Evolutionary conservation across 2,797 vertebrate species (phyloP).

Genomic region (Aeoliscus strigatus): DNA sequence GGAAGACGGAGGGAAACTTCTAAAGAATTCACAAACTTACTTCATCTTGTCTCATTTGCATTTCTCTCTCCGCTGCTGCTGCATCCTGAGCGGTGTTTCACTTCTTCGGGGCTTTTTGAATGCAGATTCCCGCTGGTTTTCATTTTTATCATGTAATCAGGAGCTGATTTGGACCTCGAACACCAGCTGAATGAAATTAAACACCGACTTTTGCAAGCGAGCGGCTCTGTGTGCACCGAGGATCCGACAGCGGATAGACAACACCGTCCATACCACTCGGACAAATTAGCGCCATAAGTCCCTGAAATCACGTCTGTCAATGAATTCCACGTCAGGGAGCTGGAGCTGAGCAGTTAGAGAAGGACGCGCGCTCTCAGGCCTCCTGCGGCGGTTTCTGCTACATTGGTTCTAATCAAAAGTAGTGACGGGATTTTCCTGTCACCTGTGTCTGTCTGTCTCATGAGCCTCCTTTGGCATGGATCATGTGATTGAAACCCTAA

Average conservation of each 20-base stretch:
- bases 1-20: too few relatives aligned
- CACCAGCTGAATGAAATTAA: constrained; percentile 67
- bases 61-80: constrained; percentile 49
- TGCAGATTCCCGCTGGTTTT: constrained; percentile 63
- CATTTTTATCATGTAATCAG: constrained; percentile 65
- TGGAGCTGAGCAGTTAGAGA: constrained; percentile 56
- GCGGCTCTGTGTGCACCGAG: constrained; percentile 42
- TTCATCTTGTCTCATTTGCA: constrained; percentile 58
- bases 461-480: constrained; percentile 60
- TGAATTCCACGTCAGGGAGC: constrained; percentile 43
- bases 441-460: constrained; percentile 69
- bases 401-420: constrained; percentile 78
- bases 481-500: constrained; percentile 59
- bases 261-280: constrained; percentile 35
- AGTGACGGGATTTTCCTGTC: constrained; percentile 63
- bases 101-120: constrained; percentile 42
- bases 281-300: constrained; percentile 23
- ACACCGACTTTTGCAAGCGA: constrained; percentile 51
- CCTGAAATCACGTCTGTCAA: constrained; percentile 36
- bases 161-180: constrained; percentile 61
- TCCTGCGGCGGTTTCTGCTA: constrained; percentile 75
- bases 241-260: constrained; percentile 55
- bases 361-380: constrained; percentile 48
- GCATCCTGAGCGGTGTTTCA: constrained; percentile 23
- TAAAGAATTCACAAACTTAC: too few relatives aligned